Base-by-base conservation (phyloP, 2,888 invertebrate species). In the Kuschelorhynchus macadamiae region DNA sequence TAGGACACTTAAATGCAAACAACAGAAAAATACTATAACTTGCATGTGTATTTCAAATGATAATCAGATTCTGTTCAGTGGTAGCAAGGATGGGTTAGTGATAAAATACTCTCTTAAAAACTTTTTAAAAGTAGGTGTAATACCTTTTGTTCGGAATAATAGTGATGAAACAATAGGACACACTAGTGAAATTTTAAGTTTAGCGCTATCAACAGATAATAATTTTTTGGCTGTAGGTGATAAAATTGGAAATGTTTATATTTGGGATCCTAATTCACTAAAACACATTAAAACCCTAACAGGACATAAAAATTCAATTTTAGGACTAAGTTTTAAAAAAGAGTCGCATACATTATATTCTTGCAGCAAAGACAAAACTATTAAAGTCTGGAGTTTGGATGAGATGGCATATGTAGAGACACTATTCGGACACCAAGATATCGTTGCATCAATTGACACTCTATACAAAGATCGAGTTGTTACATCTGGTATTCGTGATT, bases 331-430 rank as follows among this genome's bases (percentile, higher is more conserved):
- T 11, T 96, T 98, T 83, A 91, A 95, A 76, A 91, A 89, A 80
- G 91, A 92, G 73, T 91, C 93, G 1, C 95, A 96, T 83, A 92
- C 93, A 56, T 85, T 98, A 66, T 98, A 92, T 80, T 92, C 94
- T 0, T 89, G 89, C 1, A 90, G 92, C 67, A 88, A 88, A 81
- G 94, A 94, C 80, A 87, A 91, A 73, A 90, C 92, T 12, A 92
- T 97, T 0, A 96, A 97, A 87, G 91, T 97, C 63, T 99, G 98
- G 98, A 95, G 94, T 73, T 85, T 98, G 59, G 95, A 96, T 85
- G 97, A 98, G 82, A 94, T 97, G 94, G 92, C 94, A 1, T 98
- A 97, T 83, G 93, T 97, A 8, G 98, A 98, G 85, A 95, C 95
- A 56, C 85, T 98, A 75, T 92, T 94, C 86, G 98, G 98, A 2